phyloP scores from a whole-genome alignment of 2,888 invertebrate genomes.

The Rotaria magnacalcarata region DNA sequence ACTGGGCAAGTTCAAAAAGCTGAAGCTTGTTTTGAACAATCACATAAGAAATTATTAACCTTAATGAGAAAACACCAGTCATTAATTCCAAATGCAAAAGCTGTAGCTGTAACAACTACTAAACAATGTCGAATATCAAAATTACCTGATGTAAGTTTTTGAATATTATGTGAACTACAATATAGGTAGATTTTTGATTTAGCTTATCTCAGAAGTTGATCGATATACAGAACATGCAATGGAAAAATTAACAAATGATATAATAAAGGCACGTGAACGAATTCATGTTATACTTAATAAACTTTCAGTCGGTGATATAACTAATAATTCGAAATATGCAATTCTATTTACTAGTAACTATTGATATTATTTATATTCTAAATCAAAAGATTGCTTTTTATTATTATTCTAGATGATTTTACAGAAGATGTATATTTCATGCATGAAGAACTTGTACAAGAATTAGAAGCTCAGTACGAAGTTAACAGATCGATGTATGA shows the following conservation, averaged over 20 bases:
- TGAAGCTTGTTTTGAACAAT: constrained; percentile 19
- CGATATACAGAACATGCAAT: constrained; percentile 32
- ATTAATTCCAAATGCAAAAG: neutral
- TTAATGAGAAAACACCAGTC: constrained; percentile 26
- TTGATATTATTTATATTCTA: neutral
- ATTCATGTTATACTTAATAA: constrained; percentile 14
- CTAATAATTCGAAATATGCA: neutral
- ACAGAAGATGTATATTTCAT: constrained; percentile 27
- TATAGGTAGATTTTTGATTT: neutral
- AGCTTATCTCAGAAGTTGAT: constrained; percentile 29
- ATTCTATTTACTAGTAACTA: neutral
- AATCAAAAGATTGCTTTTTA: neutral
- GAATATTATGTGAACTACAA: too few species aligned
- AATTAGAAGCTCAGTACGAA: constrained; percentile 33
- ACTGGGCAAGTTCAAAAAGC: constrained; percentile 7
- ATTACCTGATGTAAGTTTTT: constrained; percentile 26
- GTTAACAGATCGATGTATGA: neutral
- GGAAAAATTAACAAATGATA: constrained; percentile 29
- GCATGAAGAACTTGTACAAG: constrained; percentile 25
- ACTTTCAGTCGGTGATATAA: neutral
- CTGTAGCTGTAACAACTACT: neutral
- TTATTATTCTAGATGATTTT: constrained; percentile 7
- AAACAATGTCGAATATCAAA: constrained; percentile 17
- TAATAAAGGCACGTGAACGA: constrained; percentile 35
- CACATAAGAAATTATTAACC: neutral